Base-by-base conservation (phyloP, 2,797 vertebrate genomes). In the Propithecus perrieri region DNA sequence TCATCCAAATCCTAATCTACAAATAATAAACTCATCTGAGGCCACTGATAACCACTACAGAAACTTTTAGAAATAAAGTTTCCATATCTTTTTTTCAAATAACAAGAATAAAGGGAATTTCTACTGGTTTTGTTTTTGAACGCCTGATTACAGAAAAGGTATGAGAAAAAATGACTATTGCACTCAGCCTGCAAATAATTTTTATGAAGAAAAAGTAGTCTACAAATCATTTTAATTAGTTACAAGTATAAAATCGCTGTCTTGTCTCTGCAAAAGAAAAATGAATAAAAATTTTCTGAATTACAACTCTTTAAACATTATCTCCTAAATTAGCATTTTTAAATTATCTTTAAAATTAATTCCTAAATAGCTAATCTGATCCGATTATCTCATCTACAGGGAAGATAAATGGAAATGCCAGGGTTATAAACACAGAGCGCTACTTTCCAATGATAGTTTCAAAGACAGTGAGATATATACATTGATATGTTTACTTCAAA, bases 391-490 rank as follows among this genome's bases (percentile, higher is more conserved):
- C 59, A 97, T 83, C 90, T 90, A 95, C 87, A 97, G 85, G 57
- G 30, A 97, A 97, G 94, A 96, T 88, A 85, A 97, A 94, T 0
- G 84, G 50, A 97, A 78, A 96, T 75, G 90, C 75, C 86, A 63
- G 61, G 9, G 9, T 33, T 95, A 97, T 71, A 94, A 97, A 30
- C 41, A 95, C 7, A 93, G 1, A 94, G 72, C 10, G 59, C 20
- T 71, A 78, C n/a, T 41, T 1, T 74, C 95, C 57, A 87, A 69
- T 80, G 61, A 89, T 28, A 97, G 86, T 90, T 87, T 96, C 89
- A 96, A 98, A 98, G 59, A 30, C 38, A 53, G 89, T 4, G 50
- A 65, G 69, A 92, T 88, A 97, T 78, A 92, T 89, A 97, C 91
- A 94, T 9, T 80, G 26, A 43, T 72, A 97, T 91, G 98, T 96